phyloP scores from a whole-genome alignment of 2,797 vertebrate genomes.

The Acanthurus leucopareius region DNA sequence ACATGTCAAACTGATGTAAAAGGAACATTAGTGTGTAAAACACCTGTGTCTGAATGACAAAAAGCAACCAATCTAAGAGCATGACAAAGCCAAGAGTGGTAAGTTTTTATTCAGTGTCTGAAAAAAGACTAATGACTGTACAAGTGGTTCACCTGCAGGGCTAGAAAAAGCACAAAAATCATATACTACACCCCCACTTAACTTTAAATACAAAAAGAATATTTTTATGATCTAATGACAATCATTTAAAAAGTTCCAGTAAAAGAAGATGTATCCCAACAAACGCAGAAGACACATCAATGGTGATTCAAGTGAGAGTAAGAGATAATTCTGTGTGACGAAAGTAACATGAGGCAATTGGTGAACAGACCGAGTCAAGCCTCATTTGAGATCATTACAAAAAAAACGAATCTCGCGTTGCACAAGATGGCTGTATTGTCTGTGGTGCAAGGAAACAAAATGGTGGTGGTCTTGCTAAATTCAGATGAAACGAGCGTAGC shows the following conservation, averaged over 20 bases:
- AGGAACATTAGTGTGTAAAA: not conserved
- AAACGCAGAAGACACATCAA: not conserved
- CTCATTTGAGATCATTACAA: conserved; percentile 38
- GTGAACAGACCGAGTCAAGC: conserved; percentile 11
- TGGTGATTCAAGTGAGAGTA: conserved; percentile 1
- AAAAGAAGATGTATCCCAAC: not conserved
- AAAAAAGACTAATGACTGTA: no score
- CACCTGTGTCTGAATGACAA: not conserved
- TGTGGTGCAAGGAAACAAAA: conserved; percentile 69
- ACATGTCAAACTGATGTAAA: not conserved
- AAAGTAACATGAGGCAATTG: not conserved
- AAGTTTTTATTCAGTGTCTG: no score
- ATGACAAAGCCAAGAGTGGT: not conserved
- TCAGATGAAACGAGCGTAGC: conserved; percentile 56
- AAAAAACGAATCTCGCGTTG: conserved; percentile 9
- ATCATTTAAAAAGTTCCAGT: not conserved
- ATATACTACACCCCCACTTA: no score
- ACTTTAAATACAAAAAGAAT: not conserved
- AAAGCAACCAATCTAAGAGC: not conserved
- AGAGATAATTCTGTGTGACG: not conserved
- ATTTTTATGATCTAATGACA: not conserved
- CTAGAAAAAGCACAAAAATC: not conserved
- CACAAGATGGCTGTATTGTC: conserved; percentile 74
- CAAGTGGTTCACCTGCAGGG: not conserved
- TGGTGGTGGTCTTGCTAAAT: conserved; percentile 72